Evolutionary conservation across 1,140 invertebrate species (phyloP).

Genomic region (Drosophila varians): DNA sequence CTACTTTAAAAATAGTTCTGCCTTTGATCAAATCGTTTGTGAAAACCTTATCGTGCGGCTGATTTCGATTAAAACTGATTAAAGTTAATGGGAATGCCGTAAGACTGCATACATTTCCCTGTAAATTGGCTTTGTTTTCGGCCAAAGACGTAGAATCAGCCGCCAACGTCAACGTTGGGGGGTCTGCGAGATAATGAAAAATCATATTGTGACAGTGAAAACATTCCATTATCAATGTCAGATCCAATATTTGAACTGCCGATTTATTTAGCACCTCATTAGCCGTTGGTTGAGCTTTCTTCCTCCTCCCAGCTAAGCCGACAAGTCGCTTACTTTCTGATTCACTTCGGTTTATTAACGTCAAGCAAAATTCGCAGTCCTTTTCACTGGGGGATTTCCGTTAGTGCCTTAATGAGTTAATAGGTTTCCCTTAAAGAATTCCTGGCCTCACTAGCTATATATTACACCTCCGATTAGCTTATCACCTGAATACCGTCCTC

Average conservation of each 20-base stretch:
- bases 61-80: constrained; percentile 22
- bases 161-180: not conserved
- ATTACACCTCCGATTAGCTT: not conserved
- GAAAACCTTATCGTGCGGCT: constrained; percentile 21
- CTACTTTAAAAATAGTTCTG: constrained; percentile 3
- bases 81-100: not conserved
- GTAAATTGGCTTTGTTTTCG: not conserved
- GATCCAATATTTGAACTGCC: constrained; percentile 31
- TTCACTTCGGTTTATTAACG: not conserved
- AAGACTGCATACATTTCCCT: not conserved
- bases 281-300: not conserved
- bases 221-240: constrained; percentile 7
- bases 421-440: not conserved
- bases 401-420: not conserved
- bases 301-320: not conserved
- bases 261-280: constrained; percentile 14
- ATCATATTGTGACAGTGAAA: constrained; percentile 11
- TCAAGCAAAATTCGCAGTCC: too few species aligned
- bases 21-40: not conserved
- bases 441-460: not conserved
- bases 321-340: not conserved
- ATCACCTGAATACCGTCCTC: not conserved
- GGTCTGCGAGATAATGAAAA: constrained; percentile 18
- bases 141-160: not conserved
- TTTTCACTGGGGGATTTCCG: not conserved